Percentiles rank a stretch among this genome's conserved stretches.
phyloP scores from a whole-genome alignment of 2,888 invertebrate species.

The Monoplex corrugatus region DNA sequence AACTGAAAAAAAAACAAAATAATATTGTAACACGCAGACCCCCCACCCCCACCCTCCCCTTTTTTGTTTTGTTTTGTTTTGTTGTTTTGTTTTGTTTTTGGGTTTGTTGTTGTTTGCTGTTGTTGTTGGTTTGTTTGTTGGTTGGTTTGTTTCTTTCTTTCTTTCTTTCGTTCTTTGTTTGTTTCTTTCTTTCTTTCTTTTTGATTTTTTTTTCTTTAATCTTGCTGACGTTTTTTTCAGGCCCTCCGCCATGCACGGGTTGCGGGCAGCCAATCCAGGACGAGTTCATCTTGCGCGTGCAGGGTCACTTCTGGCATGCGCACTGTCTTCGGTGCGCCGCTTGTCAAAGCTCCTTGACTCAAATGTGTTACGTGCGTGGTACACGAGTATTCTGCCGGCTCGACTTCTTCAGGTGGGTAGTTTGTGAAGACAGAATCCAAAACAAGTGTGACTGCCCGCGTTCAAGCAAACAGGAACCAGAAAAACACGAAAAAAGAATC shows the following conservation, averaged over 20 bases:
- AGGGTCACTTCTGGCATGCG: constrained; percentile 59
- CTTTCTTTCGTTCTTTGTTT: no score
- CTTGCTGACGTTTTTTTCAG: no score
- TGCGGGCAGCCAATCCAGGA: constrained; percentile 60
- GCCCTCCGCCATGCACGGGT: constrained; percentile 57
- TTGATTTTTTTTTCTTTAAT: constrained; percentile 18
- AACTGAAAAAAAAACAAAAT: no score
- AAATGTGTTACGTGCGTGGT: constrained; percentile 56
- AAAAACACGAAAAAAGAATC: no score
- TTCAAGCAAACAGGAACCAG: no score
- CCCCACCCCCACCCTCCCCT: no score
- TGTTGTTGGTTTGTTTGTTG: background rate
- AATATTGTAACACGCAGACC: no score
- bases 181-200: background rate
- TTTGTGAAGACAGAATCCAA: no score
- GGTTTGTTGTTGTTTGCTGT: background rate
- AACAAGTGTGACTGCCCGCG: no score
- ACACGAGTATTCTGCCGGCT: constrained; percentile 55
- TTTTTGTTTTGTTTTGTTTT: background rate
- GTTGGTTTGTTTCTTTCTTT: background rate
- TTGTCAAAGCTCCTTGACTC: constrained; percentile 50
- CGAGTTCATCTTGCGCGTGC: constrained; percentile 59
- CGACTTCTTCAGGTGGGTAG: constrained; percentile 59
- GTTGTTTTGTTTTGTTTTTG: background rate
- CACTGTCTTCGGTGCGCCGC: constrained; percentile 55